These are phyloP conservation scores for Neoascia interrupta DNA, from an alignment of 2,888 invertebrate species.

Conservation along the genomic window DNA sequence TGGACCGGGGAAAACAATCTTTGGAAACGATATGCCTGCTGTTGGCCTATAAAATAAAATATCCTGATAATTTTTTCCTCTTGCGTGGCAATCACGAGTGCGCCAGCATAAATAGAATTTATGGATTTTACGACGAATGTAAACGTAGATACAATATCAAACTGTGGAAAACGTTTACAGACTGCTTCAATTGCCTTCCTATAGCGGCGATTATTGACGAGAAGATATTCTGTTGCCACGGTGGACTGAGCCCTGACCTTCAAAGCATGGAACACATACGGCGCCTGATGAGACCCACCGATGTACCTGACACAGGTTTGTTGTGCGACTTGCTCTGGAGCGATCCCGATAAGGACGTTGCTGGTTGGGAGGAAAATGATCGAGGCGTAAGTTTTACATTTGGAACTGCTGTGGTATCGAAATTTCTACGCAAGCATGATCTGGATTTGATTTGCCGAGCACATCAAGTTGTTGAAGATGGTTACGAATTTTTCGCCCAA, in stretches of 20 bases:
- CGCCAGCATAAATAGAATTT: conserved; percentile 99
- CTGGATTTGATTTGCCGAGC: conserved; percentile 98
- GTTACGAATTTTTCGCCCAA: conserved; percentile 99
- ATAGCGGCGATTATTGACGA: conserved; percentile 99
- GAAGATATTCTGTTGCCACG: conserved; percentile 99
- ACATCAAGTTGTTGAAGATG: conserved; percentile 99
- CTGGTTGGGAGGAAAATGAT: conserved; percentile 98
- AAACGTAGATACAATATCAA: conserved; percentile 99
- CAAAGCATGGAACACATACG: conserved; percentile 99
- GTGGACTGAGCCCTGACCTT: conserved; percentile 95
- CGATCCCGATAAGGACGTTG: conserved; percentile 96
- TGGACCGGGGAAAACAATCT: conserved; percentile 91
- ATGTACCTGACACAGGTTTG: conserved; percentile 97
- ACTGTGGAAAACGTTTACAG: conserved; percentile 99
- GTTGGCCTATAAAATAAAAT: conserved; percentile 98
- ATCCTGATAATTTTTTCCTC: conserved; percentile 96
- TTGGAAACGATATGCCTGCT: conserved; percentile 98
- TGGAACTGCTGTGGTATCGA: conserved; percentile 97
- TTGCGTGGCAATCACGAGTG: conserved; percentile 96
- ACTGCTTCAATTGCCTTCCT: conserved; percentile 99
- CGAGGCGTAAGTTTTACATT: conserved; percentile 99
- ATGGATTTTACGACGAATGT: conserved; percentile 91
- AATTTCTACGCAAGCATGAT: conserved; percentile 97
- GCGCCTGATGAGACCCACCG: conserved; percentile 98
- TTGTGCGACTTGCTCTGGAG: conserved; percentile 99